Evolutionary conservation across 2,888 invertebrate species (phyloP).

Genomic region (Hymenopus coronatus): DNA sequence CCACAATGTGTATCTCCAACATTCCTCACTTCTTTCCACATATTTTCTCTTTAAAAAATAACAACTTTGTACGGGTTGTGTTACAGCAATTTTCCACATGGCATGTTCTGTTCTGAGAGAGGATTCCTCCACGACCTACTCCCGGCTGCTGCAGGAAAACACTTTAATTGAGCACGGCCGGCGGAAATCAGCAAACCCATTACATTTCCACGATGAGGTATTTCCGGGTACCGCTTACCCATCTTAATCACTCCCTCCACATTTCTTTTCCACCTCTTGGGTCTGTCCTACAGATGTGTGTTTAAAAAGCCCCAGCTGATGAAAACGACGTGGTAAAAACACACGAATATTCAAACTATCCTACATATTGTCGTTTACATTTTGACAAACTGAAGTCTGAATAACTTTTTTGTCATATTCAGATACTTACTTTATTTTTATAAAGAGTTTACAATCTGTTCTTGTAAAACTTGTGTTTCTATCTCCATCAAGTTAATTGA

Average conservation of each 20-base stretch:
- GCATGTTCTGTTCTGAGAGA: background rate
- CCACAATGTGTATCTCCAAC: background rate
- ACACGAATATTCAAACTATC: too few species aligned
- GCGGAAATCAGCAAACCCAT: conserved; percentile 29
- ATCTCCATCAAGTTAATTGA: too few species aligned
- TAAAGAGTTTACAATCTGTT: too few species aligned
- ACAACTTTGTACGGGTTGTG: background rate
- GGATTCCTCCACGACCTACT: background rate
- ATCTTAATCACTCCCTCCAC: background rate
- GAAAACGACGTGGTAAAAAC: too few species aligned
- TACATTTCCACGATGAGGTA: conserved; percentile 5
- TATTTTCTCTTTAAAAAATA: background rate
- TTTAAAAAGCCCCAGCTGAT: background rate
- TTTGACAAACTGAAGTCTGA: too few species aligned
- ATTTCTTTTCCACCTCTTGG: background rate
- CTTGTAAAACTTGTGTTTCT: too few species aligned
- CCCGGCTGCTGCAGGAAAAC: background rate
- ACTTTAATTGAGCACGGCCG: conserved; percentile 24
- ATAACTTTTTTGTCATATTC: too few species aligned
- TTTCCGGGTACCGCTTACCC: conserved; percentile 7
- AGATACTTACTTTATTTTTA: too few species aligned
- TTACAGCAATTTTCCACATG: background rate
- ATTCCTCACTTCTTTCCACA: background rate
- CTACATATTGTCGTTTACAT: too few species aligned
- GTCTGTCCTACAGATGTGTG: background rate